phyloP scores from a whole-genome alignment of 2,797 vertebrate species.

The Nannoperca australis region DNA sequence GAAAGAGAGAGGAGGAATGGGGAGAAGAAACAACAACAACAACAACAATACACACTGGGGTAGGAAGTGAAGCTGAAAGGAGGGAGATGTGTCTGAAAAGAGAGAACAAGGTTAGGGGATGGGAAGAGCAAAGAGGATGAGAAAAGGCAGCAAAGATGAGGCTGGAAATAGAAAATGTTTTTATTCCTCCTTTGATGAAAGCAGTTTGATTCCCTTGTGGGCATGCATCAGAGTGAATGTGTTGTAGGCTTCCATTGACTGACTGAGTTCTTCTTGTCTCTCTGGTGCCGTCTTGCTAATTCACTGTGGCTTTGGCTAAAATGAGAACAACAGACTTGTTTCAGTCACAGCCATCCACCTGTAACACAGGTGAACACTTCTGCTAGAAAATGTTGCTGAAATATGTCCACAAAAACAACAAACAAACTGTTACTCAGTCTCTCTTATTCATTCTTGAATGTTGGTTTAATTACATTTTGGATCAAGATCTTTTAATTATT shows the following conservation, averaged over 20 bases:
- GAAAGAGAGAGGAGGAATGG: constrained; percentile 74
- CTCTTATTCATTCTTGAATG: not conserved
- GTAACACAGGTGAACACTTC: not conserved
- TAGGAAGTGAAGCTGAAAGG: constrained; percentile 78
- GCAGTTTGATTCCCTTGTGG: constrained; percentile 44
- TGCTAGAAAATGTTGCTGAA: not conserved
- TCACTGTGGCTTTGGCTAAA: not conserved
- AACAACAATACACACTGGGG: constrained; percentile 75
- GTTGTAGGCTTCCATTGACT: not conserved
- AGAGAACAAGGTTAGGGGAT: constrained; percentile 72
- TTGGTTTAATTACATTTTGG: constrained; percentile 9
- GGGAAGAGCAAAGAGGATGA: constrained; percentile 59
- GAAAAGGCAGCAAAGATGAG: constrained; percentile 56
- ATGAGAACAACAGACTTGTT: not conserved
- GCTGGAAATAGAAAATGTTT: constrained; percentile 66
- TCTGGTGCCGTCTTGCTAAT: constrained; percentile 1
- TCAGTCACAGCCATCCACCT: not conserved
- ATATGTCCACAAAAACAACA: not conserved
- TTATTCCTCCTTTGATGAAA: constrained; percentile 46
- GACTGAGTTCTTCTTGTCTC: constrained; percentile 1
- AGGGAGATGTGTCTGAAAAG: constrained; percentile 68
- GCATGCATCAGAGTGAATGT: constrained; percentile 11
- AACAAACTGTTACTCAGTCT: not conserved
- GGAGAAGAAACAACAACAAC: constrained; percentile 72
- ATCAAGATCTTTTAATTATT: constrained; percentile 11